Evolutionary conservation across 2,888 invertebrate genomes (phyloP).

Genomic region (Apamea crenata): DNA sequence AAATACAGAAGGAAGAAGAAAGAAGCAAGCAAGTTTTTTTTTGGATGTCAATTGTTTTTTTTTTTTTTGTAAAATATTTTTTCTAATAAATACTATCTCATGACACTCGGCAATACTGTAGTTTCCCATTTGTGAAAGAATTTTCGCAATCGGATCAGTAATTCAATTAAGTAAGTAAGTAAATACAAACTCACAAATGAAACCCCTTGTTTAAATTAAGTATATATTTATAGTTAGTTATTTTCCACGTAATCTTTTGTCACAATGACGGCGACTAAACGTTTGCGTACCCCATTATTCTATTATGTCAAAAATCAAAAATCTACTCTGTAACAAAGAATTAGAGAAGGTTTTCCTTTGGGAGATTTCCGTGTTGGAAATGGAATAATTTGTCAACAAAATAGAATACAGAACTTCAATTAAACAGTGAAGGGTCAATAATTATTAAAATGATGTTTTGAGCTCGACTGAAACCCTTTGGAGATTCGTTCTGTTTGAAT

Average conservation of each 20-base stretch:
- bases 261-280: conserved; percentile 29
- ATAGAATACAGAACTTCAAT: conserved; percentile 54
- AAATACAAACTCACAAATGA: background rate
- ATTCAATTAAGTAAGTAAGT: too few species aligned
- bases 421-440: conserved; percentile 53
- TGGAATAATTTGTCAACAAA: conserved; percentile 59
- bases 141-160: background rate
- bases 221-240: conserved; percentile 12
- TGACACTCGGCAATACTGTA: background rate
- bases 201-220: background rate
- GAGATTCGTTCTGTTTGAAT: conserved; percentile 16
- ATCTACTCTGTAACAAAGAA: background rate
- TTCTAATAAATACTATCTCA: background rate
- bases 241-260: conserved; percentile 15
- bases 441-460: conserved; percentile 53
- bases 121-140: background rate
- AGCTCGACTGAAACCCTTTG: conserved; percentile 26
- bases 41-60: background rate
- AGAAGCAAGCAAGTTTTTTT: background rate
- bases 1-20: too few species aligned
- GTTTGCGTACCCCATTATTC: conserved; percentile 26
- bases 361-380: background rate
- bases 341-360: conserved; percentile 9
- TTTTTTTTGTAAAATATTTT: background rate
- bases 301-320: conserved; percentile 33